Percentiles rank a stretch among this genome's conserved stretches.
These are phyloP conservation scores for Schizotus pectinicornis DNA, from an alignment of 2,888 invertebrate genomes.

Conservation along the genomic window DNA sequence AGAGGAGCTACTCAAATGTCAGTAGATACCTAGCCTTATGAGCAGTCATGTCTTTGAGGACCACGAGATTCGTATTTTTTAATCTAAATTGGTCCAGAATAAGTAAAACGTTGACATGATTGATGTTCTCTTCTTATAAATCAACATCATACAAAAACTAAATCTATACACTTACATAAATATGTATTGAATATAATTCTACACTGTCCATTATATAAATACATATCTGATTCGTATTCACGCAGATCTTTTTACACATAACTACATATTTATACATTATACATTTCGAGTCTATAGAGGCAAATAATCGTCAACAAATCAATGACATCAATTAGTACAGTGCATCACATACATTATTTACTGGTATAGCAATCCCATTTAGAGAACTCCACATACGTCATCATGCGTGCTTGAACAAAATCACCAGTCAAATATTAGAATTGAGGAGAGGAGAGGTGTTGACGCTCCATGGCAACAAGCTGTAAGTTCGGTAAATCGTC, in stretches of 20 bases:
- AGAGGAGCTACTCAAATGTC: constrained; percentile 33
- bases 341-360: constrained; percentile 26
- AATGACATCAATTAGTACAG: constrained; percentile 15
- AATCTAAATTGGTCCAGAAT: constrained; percentile 50
- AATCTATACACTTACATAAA: constrained; percentile 52
- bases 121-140: constrained; percentile 45
- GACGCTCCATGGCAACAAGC: too few relatives aligned
- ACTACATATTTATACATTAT: constrained; percentile 37
- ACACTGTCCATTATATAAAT: constrained; percentile 45
- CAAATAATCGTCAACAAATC: constrained; percentile 23
- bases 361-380: too few relatives aligned
- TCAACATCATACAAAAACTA: constrained; percentile 51
- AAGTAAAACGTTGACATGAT: constrained; percentile 41
- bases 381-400: too few relatives aligned
- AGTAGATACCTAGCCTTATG: constrained; percentile 31
- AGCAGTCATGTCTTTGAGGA: constrained; percentile 33
- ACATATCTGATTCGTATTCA: constrained; percentile 42
- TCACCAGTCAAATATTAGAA: too few relatives aligned
- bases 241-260: constrained; percentile 41
- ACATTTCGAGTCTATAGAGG: constrained; percentile 17
- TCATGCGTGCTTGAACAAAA: too few relatives aligned
- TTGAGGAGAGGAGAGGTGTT: too few relatives aligned
- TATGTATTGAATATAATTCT: constrained; percentile 47
- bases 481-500: too few relatives aligned
- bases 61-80: constrained; percentile 30